A percentile compares a stretch with the other conserved stretches of the same genome.
Evolutionary conservation across 2,888 invertebrate genomes (phyloP).

Genomic region (Strigamia transsilvanica): DNA sequence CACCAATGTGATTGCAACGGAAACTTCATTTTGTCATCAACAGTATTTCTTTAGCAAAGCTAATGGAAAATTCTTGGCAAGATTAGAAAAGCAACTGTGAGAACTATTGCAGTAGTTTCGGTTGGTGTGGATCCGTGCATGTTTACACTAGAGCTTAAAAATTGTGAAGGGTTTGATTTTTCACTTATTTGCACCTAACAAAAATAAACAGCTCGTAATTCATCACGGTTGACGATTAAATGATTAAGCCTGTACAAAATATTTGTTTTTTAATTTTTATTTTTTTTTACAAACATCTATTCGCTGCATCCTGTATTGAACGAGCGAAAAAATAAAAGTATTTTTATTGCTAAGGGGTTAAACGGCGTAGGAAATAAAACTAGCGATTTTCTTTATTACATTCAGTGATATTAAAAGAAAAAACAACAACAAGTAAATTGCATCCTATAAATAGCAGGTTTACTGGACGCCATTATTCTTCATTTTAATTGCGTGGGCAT

Average conservation of each 20-base stretch:
- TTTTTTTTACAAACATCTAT: not conserved
- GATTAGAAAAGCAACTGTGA: slow-evolving; percentile 20
- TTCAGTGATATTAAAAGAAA: not conserved
- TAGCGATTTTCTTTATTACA: not conserved
- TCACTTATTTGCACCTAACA: slow-evolving; percentile 5
- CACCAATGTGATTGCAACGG: slow-evolving; percentile 15
- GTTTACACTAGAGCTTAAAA: slow-evolving; percentile 14
- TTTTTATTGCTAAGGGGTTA: not conserved
- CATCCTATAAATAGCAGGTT: not conserved
- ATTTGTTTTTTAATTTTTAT: not conserved
- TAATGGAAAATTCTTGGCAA: slow-evolving; percentile 20
- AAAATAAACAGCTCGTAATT: slow-evolving; percentile 20
- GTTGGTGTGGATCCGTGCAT: slow-evolving; percentile 18
- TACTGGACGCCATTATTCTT: not conserved
- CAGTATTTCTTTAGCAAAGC: slow-evolving; percentile 20
- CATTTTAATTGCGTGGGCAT: not conserved
- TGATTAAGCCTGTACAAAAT: not conserved
- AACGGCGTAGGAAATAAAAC: not conserved
- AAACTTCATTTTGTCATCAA: slow-evolving; percentile 20
- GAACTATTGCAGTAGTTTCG: not conserved
- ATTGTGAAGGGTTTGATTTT: slow-evolving; percentile 14
- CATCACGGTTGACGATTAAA: slow-evolving; percentile 13
- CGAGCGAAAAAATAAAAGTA: not conserved
- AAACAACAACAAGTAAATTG: not conserved
- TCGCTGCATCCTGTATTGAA: not conserved